Base-by-base conservation (phyloP, 2,888 invertebrate species). In the Dysmachus trigonus region DNA sequence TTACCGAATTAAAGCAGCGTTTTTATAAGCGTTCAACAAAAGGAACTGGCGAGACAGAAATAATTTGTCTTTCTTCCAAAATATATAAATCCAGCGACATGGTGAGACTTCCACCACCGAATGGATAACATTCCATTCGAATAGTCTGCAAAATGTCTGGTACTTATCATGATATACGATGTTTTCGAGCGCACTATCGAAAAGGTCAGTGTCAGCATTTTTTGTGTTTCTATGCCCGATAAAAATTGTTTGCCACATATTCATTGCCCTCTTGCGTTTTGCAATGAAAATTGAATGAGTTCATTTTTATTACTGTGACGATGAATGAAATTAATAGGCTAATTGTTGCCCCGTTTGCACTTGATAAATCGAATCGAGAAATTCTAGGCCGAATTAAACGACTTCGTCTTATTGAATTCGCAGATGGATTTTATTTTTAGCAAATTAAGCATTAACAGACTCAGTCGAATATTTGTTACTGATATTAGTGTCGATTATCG, bases 191-290 rank as follows among this genome's bases (percentile, higher is more conserved):
- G 33, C 31, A 79, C 30, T 79, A 30, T 27, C 38, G 79, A 3
- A 31, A 31, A 79, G 79, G 79, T 79, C 31, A 33, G 27, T 79
- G 79, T 79, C 79, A 79, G 79, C 79, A 79, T 47, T 18, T 79
- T 30, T 79, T 51, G 51, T 22, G 27, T 22, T 62, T 30, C 18
- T 38, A 22, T 22, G 31, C 15, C 51, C 79, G 51, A 31, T 79
- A 51, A 30, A 30, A 62, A 18, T 22, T 27, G 22, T 27, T 62
- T 27, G 62, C 62, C 47, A 51, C 35, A 27, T n/a, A n/a, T 47
- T 79, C n/a, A 38, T 51, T 31, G 22, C n/a, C 79, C 22, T 27
- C 30, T 13, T 41, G 31, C 27, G 76, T 41, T 76, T 76, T 35
- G 76, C 74, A 76, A 76, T 35, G 76, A n/a, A 74, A 74, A 35